Base-by-base conservation (phyloP, 2,113 vertebrate genomes). In the Melierax canorus region DNA sequence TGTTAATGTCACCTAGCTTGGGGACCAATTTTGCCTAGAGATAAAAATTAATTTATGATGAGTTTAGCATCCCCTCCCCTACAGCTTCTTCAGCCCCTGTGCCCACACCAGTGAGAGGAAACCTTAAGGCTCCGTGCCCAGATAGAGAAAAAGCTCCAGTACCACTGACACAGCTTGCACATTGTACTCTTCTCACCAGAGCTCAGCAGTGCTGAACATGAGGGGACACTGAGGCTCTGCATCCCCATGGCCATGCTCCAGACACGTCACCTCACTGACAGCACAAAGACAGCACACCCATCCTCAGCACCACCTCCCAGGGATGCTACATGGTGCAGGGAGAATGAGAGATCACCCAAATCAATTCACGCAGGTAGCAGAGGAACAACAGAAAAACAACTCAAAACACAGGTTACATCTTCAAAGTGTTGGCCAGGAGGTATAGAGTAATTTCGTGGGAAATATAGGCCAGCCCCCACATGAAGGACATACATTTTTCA, bases 341-440 rank as follows among this genome's bases (percentile, higher is more conserved):
- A 89, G 34, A 50, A 27, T 11, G 39, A 72, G 13, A 67, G 45
- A 86, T 86, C 83, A 63, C 53, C 55, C 75, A 46, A 75, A 91
- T 62, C 32, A 50, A 73, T 45, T 72, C 68, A 22, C 2, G 4
- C 4, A 18, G 34, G 24, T 23, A 7, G 51, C 43, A 59, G 6
- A 78, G 58, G 63, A 92, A 32, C 69, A 90, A 84, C 15, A 19
- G 43, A 20, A 60, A 80, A 76, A 4, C 48, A 62, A 41, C 59
- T 43, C 39, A 18, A 62, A 89, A 62, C 55, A 48, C 12, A 15
- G 50, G 13, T 20, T 12, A 8, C 5, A 43, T 62, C 75, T 88
- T 96, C 92, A 95, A 92, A 95, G 85, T 12, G 3, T 8, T 59
- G 69, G 30, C 85, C 86, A 93, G 78, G 24, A 91, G 93, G 87